A percentile compares a stretch with the other conserved stretches of the same genome.
phyloP scores from a whole-genome alignment of 2,113 vertebrate genomes.

The Hemibagrus wyckioides region DNA sequence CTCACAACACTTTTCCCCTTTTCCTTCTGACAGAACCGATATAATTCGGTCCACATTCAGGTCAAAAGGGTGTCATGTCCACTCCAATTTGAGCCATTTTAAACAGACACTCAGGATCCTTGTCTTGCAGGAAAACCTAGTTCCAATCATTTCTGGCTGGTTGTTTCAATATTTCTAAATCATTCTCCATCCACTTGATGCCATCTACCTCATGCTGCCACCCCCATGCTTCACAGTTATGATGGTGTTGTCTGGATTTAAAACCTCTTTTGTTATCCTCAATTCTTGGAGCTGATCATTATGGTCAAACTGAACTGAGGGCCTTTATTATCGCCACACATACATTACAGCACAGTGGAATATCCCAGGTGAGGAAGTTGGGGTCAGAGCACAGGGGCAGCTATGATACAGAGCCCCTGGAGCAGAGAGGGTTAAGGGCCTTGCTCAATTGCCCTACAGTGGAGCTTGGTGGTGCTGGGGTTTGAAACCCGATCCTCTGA shows the following conservation, averaged over 20 bases:
- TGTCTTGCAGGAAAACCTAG: background rate
- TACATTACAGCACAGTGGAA: too few species aligned
- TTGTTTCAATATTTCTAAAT: background rate
- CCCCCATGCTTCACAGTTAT: background rate
- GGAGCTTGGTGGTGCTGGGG: too few species aligned
- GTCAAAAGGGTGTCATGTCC: background rate
- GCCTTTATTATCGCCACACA: too few species aligned
- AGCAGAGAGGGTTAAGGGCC: too few species aligned
- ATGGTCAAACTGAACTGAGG: too few species aligned
- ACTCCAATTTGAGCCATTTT: background rate
- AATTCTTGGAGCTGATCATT: background rate
- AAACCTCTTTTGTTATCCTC: background rate
- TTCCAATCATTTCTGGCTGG: background rate
- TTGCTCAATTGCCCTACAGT: too few species aligned
- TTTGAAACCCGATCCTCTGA: too few species aligned
- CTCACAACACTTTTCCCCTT: too few species aligned
- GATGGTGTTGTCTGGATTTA: background rate
- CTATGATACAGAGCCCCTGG: too few species aligned
- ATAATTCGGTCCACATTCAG: background rate
- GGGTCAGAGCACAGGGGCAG: too few species aligned
- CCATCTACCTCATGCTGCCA: background rate
- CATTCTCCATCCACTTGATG: background rate
- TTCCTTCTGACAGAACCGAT: too few species aligned
- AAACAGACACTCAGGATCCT: background rate
- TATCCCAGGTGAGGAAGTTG: too few species aligned